Evolutionary conservation across 2,113 vertebrate genomes (phyloP), one percentile per base, ranked within the genome.

Genomic region (Coptodon rendalli): DNA sequence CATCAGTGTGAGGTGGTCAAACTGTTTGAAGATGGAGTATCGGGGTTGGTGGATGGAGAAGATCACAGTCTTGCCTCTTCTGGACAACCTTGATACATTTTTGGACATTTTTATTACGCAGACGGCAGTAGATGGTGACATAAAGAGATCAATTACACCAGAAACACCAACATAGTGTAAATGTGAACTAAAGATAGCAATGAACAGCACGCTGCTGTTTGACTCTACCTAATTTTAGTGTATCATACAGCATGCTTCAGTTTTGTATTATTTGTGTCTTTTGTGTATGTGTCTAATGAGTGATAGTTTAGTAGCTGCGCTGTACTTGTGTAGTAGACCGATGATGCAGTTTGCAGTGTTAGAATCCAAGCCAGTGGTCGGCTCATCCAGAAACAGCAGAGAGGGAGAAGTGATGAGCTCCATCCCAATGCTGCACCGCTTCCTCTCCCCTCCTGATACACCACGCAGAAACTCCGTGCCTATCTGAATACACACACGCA

Each of bases 41-140:
- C 97, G 96, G 3, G 97, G 96, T 88, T 97, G 97, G 89, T 97
- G 97, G 83, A 97, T 97, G 88, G 97, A 97, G 94, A 97, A 97
- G 87, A 97, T 96, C 16, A 97, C 95, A 5, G 96, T 97, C 90
- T 95, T 96, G 4, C 96, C 95, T 61, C 88, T 94, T 66, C 95
- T 93, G 84, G 97, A 96, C 73, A 97, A 87, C 52, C 96, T 97
- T 91, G 36, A 84, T 9, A 91, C 17, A 73, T n/a, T 31, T 84
- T 71, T 22, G 48, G 31, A 73, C 10, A 38, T 76, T 79, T 38
- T 38, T 59, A 53, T 50, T 27, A 19, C 22, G 57, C 22, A 76
- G 22, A 68, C 0, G 4, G 29, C 66, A 76, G 38, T 4, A 52
- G 40, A 66, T 40, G 8, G 4, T 76, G 40, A 29, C 13, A 9